These are phyloP conservation scores for Plotosus lineatus DNA, from an alignment of 2,113 vertebrate species.

Conservation along the genomic window DNA sequence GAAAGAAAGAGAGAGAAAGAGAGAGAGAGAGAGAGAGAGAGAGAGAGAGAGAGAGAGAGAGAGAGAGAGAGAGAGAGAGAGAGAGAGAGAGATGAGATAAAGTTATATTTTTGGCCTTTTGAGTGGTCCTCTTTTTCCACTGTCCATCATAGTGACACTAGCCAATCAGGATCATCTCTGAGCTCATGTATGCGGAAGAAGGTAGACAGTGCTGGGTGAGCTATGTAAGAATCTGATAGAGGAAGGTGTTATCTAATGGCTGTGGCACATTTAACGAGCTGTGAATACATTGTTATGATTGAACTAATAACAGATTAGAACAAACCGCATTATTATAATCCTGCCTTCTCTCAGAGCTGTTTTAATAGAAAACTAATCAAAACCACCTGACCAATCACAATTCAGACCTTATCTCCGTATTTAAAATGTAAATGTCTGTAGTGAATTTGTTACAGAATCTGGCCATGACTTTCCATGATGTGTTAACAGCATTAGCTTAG, in stretches of 20 bases:
- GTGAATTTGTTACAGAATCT: too few relatives aligned
- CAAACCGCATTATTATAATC: neutral
- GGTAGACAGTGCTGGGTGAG: neutral
- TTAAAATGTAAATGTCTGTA: neutral
- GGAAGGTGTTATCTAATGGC: too few relatives aligned
- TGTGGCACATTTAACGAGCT: too few relatives aligned
- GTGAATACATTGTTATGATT: too few relatives aligned
- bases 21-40: neutral
- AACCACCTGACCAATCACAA: neutral
- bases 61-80: neutral
- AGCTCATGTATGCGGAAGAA: neutral
- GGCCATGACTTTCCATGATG: neutral
- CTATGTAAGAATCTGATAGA: neutral
- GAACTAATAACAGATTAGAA: too few relatives aligned
- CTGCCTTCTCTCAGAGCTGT: neutral
- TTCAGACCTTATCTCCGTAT: neutral
- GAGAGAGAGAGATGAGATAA: neutral
- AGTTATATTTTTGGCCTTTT: too few relatives aligned
- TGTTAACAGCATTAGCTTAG: neutral
- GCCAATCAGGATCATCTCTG: neutral
- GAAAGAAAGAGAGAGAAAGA: neutral
- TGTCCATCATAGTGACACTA: neutral
- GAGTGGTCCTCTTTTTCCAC: neutral
- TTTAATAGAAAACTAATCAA: neutral
- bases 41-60: neutral